Evolutionary conservation across 2,888 invertebrate species (phyloP).

Genomic region (Drosophila helvetica): DNA sequence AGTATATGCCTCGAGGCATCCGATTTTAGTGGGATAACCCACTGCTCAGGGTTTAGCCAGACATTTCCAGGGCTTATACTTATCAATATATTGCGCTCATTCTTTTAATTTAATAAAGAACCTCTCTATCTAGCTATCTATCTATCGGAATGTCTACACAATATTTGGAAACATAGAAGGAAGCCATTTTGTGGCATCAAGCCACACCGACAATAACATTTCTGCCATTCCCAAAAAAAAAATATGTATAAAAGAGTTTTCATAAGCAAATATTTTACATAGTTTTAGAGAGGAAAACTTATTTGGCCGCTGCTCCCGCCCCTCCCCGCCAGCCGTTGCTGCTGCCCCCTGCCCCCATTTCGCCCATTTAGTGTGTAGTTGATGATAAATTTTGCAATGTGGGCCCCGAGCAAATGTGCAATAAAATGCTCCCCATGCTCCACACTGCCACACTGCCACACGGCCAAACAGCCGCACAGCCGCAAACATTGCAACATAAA

Average conservation of each 20-base stretch:
- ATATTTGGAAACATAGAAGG: not conserved
- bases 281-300: conserved; percentile 29
- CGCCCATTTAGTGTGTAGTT: conserved; percentile 38
- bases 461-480: conserved; percentile 7
- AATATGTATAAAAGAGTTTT: not conserved
- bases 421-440: conserved; percentile 67
- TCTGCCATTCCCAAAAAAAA: conserved; percentile 2
- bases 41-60: not conserved
- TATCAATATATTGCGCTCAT: not conserved
- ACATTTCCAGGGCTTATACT: not conserved
- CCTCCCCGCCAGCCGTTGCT: not conserved
- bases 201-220: not conserved
- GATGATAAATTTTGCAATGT: conserved; percentile 57
- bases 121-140: too few relatives aligned
- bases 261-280: conserved; percentile 28
- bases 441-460: conserved; percentile 8
- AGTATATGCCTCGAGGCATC: not conserved
- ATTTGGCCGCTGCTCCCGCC: not conserved
- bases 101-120: not conserved
- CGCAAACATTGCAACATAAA: conserved; percentile 62
- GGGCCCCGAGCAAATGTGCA: conserved; percentile 59
- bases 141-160: not conserved
- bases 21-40: not conserved
- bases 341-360: conserved; percentile 28
- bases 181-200: not conserved